Evolutionary conservation across 2,113 vertebrate species (phyloP).

Genomic region (Colinus virginianus): DNA sequence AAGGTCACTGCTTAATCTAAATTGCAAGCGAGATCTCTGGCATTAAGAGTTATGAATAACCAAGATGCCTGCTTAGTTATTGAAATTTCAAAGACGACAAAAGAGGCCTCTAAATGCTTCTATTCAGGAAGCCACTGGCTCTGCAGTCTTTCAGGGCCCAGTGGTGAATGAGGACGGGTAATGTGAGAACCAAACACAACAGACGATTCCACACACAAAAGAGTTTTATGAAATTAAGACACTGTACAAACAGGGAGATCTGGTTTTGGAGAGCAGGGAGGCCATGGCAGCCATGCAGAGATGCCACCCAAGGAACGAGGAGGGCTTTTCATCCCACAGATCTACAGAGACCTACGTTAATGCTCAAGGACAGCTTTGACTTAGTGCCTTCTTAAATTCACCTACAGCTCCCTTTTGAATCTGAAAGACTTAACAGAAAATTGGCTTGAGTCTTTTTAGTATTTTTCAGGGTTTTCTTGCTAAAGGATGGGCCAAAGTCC

Average conservation of each 20-base stretch:
- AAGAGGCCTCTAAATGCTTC: neutral
- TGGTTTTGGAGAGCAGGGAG: neutral
- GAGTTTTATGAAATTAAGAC: neutral
- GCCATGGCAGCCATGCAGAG: rapidly evolving
- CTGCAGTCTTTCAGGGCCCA: neutral
- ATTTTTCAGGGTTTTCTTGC: neutral
- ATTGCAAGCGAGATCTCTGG: constrained; percentile 40
- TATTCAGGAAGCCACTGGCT: neutral
- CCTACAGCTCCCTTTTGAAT: neutral
- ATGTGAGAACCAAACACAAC: neutral
- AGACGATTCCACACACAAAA: neutral
- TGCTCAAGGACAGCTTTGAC: neutral
- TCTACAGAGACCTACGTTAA: rapidly evolving
- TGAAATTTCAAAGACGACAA: constrained; percentile 22
- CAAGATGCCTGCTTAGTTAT: constrained; percentile 2
- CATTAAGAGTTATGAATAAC: constrained; percentile 35
- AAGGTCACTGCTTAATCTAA: constrained; percentile 36
- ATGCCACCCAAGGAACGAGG: rapidly evolving
- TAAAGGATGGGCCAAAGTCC: neutral
- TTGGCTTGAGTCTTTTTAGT: neutral
- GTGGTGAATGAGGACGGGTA: neutral
- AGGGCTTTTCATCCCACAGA: neutral
- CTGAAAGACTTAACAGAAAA: neutral
- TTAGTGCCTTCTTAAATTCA: neutral
- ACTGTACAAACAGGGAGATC: neutral